A percentile compares a stretch with the other conserved stretches of the same genome.
These are phyloP conservation scores for Pachyuromys duprasi DNA, from an alignment of 2,797 vertebrate genomes.

Conservation along the genomic window DNA sequence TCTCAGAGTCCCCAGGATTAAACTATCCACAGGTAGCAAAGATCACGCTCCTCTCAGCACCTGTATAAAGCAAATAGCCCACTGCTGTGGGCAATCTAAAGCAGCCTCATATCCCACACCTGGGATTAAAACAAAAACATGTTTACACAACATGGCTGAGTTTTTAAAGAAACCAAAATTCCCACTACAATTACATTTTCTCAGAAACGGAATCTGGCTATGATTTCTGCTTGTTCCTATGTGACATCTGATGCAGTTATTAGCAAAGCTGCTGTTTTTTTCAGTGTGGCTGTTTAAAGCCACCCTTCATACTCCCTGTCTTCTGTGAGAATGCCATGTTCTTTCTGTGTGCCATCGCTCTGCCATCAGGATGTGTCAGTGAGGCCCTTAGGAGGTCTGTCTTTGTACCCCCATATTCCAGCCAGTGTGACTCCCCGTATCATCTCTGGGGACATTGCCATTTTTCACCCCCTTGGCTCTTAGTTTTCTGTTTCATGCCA, in stretches of 20 bases:
- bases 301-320: background rate
- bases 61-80: too few species aligned
- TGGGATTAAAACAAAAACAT: too few species aligned
- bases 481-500: background rate
- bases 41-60: too few species aligned
- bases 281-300: slow-evolving; percentile 11
- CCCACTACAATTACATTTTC: background rate
- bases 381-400: background rate
- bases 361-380: background rate
- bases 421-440: background rate
- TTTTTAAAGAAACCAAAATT: too few species aligned
- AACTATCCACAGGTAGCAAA: too few species aligned
- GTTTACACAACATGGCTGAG: too few species aligned
- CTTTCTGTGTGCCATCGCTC: background rate
- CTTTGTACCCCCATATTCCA: background rate
- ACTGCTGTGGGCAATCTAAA: too few species aligned
- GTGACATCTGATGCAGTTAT: background rate
- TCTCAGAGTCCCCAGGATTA: too few species aligned
- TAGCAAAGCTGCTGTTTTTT: background rate
- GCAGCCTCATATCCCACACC: too few species aligned
- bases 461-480: background rate
- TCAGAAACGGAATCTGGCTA: background rate
- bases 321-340: background rate
- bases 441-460: background rate
- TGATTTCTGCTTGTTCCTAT: background rate